Evolutionary conservation across 2,797 vertebrate genomes (phyloP).

Genomic region (Erethizon dorsatum): DNA sequence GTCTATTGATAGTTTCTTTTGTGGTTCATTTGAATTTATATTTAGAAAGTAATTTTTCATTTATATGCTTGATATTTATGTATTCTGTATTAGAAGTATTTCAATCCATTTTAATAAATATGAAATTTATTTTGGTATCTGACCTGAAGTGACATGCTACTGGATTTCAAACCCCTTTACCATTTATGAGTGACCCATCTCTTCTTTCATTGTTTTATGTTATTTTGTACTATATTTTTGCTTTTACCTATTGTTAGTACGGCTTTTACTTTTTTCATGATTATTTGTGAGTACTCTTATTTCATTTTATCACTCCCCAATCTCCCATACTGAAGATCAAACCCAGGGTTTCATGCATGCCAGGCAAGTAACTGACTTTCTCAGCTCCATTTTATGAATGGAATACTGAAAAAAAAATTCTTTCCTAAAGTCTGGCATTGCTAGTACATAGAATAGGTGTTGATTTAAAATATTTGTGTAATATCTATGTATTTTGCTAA

Average conservation of each 20-base stretch:
- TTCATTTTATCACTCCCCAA: neutral
- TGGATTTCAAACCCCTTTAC: constrained; percentile 7
- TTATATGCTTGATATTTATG: neutral
- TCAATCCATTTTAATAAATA: neutral
- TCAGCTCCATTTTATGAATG: neutral
- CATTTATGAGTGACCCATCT: neutral
- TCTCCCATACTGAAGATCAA: neutral
- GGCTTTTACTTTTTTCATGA: neutral
- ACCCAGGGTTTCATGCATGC: neutral
- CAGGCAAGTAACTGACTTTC: neutral
- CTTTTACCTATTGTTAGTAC: neutral
- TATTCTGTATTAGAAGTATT: constrained; percentile 8
- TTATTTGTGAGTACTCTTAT: neutral
- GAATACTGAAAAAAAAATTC: neutral
- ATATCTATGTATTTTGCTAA: neutral
- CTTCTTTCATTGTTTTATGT: neutral
- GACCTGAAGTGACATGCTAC: neutral
- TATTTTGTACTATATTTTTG: neutral
- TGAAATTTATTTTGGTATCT: constrained; percentile 8
- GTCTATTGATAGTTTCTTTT: neutral
- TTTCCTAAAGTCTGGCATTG: constrained; percentile 5
- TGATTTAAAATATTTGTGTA: constrained; percentile 5
- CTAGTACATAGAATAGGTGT: neutral
- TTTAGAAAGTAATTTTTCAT: neutral
- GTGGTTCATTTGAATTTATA: constrained; percentile 4